A percentile compares a stretch with the other conserved stretches of the same genome.
phyloP scores from a whole-genome alignment of 1,140 invertebrate genomes.

The Holotrichia oblita region DNA sequence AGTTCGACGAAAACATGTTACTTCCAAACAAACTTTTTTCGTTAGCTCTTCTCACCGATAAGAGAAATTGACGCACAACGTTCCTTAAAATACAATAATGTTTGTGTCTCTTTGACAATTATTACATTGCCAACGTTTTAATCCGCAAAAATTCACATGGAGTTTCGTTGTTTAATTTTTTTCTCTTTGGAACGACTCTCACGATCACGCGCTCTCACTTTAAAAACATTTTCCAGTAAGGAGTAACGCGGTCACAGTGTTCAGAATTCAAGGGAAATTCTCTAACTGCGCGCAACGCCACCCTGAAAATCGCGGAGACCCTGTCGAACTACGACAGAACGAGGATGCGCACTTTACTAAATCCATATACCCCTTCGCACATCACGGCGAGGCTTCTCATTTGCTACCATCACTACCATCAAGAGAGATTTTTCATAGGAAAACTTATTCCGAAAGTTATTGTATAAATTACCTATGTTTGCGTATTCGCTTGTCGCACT shows the following conservation, averaged over 20 bases:
- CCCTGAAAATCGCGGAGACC: conserved; percentile 45
- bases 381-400: not conserved
- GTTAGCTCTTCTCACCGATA: not conserved
- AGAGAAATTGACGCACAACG: not conserved
- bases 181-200: not conserved
- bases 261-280: conserved; percentile 40
- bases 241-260: conserved; percentile 38
- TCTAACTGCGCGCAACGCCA: conserved; percentile 43
- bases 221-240: conserved; percentile 41
- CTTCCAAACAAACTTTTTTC: conserved; percentile 40
- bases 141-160: not conserved
- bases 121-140: conserved; percentile 1
- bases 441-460: conserved; percentile 26
- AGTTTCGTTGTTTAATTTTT: conserved; percentile 11
- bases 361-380: conserved; percentile 38
- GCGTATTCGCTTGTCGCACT: conserved; percentile 23
- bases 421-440: conserved; percentile 25
- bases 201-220: conserved; percentile 41
- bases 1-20: conserved; percentile 27
- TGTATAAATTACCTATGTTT: conserved; percentile 29
- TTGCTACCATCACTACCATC: not conserved
- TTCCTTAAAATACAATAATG: not conserved
- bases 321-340: conserved; percentile 30
- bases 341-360: conserved; percentile 43
- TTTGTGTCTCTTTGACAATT: conserved; percentile 10